These are phyloP conservation scores for Opisthocomus hoazin DNA, from an alignment of 2,113 vertebrate species.

Conservation along the genomic window DNA sequence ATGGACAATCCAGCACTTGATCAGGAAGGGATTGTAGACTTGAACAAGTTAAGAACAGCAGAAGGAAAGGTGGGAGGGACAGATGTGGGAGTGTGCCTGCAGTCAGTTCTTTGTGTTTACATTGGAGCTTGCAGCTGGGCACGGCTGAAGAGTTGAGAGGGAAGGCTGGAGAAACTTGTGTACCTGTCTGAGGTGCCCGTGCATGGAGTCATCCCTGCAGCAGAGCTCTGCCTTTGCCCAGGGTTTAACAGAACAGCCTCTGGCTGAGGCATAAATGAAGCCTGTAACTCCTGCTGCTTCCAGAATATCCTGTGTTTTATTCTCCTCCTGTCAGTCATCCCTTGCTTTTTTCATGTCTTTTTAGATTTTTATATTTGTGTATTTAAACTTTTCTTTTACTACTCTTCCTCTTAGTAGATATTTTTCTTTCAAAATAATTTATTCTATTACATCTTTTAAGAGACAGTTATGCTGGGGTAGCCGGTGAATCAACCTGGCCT, in stretches of 20 bases:
- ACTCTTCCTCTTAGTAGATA: neutral
- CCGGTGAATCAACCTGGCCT: neutral
- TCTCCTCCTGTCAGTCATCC: neutral
- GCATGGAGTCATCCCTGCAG: no score
- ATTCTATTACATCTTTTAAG: neutral
- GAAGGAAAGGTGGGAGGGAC: neutral
- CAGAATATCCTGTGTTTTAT: neutral
- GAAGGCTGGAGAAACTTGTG: no score
- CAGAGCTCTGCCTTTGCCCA: neutral
- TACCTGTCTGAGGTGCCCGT: fast-evolving
- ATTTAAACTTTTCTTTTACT: neutral
- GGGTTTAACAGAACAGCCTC: neutral
- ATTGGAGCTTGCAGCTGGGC: neutral
- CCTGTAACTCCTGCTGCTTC: neutral
- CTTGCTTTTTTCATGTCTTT: neutral
- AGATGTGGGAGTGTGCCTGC: fast-evolving
- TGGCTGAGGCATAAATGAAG: neutral
- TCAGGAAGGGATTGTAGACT: neutral
- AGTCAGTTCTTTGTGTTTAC: no score
- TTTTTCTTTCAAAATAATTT: neutral
- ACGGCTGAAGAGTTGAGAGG: neutral
- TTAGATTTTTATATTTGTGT: neutral
- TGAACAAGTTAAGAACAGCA: neutral
- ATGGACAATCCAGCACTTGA: neutral
- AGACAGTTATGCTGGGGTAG: neutral